Conservation (phyloP, 2,113 vertebrate species). For the Hemiprocne comata region DNA sequence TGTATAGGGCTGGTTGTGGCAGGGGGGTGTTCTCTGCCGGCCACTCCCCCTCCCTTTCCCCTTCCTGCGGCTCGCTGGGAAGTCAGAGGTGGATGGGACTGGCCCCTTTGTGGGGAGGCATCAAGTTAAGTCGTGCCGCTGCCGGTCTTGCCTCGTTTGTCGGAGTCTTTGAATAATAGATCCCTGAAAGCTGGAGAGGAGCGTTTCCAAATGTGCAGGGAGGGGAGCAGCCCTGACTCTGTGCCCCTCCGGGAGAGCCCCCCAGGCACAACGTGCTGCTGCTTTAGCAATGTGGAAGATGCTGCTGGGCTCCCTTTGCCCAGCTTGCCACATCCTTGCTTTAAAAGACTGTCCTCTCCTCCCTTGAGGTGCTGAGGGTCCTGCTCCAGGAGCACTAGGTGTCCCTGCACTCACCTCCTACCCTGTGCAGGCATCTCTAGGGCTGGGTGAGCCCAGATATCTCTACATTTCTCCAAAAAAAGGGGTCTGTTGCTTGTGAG, state of each 20-base stretch:
- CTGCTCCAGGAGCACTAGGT: rapidly evolving
- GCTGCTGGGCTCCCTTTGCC: neutral
- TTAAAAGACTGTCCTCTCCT: neutral
- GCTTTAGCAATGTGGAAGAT: neutral
- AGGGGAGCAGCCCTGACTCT: neutral
- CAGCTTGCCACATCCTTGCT: neutral
- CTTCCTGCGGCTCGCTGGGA: neutral
- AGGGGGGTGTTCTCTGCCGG: neutral
- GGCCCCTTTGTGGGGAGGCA: rapidly evolving
- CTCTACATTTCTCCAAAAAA: neutral
- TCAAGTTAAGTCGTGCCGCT: neutral
- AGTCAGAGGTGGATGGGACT: neutral
- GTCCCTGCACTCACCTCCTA: neutral
- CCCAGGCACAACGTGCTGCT: neutral
- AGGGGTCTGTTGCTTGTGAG: rapidly evolving
- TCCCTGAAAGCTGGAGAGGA: neutral
- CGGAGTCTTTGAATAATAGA: neutral
- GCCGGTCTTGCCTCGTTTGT: neutral
- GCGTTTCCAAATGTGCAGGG: neutral
- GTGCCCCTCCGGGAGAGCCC: neutral
- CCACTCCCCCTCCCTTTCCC: no score
- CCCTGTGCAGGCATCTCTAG: neutral
- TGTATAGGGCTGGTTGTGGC: neutral
- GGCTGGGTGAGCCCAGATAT: neutral
- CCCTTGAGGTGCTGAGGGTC: neutral